phyloP scores from a whole-genome alignment of 2,797 vertebrate species.

The Channa striata region DNA sequence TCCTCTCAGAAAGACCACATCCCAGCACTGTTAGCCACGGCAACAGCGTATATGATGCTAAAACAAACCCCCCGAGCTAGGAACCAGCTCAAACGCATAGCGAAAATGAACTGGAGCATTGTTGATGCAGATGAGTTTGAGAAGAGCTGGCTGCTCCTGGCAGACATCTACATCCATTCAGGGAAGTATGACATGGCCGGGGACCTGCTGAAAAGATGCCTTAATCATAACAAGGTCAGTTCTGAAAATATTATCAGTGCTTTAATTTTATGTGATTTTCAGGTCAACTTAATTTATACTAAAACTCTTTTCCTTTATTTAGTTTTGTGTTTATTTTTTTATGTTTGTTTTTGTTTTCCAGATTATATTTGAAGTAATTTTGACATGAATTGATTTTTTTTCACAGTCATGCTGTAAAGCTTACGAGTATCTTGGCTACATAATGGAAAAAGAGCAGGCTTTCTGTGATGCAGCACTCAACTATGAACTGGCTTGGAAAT shows the following conservation, averaged over 20 bases:
- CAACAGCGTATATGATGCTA: slow-evolving; percentile 96
- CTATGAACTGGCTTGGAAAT: slow-evolving; percentile 98
- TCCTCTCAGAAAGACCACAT: slow-evolving; percentile 92
- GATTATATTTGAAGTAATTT: slow-evolving; percentile 13
- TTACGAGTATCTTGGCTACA: slow-evolving; percentile 97
- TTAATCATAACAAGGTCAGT: slow-evolving; percentile 92
- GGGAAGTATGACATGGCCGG: slow-evolving; percentile 96
- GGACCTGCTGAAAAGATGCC: slow-evolving; percentile 92
- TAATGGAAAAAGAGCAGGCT: slow-evolving; percentile 98
- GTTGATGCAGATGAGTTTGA: slow-evolving; percentile 97
- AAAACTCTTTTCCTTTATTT: background rate
- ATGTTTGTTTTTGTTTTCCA: background rate
- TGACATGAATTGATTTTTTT: slow-evolving; percentile 40
- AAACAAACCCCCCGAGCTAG: slow-evolving; percentile 96
- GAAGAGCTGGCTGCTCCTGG: slow-evolving; percentile 97
- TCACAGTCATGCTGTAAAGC: slow-evolving; percentile 96
- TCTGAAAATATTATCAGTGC: slow-evolving; percentile 13
- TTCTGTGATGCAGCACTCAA: slow-evolving; percentile 94
- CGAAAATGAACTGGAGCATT: slow-evolving; percentile 97
- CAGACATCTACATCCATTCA: slow-evolving; percentile 98
- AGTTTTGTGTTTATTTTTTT: slow-evolving; percentile 9
- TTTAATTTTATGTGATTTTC: slow-evolving; percentile 7
- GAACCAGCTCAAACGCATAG: slow-evolving; percentile 95
- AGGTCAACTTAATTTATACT: background rate
- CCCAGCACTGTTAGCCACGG: slow-evolving; percentile 95